Percentiles rank a stretch among this genome's conserved stretches.
phyloP scores from a whole-genome alignment of 2,797 vertebrate species.

The Hippopotamyrus pictus region DNA sequence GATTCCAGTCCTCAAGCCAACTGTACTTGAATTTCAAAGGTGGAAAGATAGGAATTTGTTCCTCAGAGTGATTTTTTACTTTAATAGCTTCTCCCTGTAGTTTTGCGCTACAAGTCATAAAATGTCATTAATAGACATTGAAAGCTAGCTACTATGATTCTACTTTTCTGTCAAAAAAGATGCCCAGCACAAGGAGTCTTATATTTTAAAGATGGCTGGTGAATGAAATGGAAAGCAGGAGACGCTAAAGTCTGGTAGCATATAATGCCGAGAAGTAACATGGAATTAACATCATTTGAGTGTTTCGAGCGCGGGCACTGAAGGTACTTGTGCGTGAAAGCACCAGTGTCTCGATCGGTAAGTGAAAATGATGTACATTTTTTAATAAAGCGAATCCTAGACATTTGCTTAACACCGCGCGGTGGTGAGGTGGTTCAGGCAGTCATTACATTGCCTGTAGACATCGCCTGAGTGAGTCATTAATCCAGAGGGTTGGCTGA shows the following conservation, averaged over 20 bases:
- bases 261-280: background rate
- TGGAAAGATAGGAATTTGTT: constrained; percentile 14
- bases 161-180: constrained; percentile 5
- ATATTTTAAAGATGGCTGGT: background rate
- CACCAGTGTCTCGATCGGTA: background rate
- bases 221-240: background rate
- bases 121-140: constrained; percentile 14
- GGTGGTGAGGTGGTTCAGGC: background rate
- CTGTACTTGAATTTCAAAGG: constrained; percentile 20
- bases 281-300: background rate
- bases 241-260: background rate
- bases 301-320: background rate
- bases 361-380: constrained; percentile 5
- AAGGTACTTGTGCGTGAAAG: background rate
- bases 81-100: constrained; percentile 15
- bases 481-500: background rate
- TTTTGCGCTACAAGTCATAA: constrained; percentile 12
- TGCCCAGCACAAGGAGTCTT: background rate
- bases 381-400: background rate
- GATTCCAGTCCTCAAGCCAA: constrained; percentile 10
- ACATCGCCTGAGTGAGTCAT: background rate
- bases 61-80: constrained; percentile 18
- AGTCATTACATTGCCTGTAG: background rate
- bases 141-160: background rate
- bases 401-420: background rate